Evolutionary conservation across 2,797 vertebrate genomes (phyloP), one percentile per base, ranked within the genome.

Genomic region (Astyanax mexicanus): DNA sequence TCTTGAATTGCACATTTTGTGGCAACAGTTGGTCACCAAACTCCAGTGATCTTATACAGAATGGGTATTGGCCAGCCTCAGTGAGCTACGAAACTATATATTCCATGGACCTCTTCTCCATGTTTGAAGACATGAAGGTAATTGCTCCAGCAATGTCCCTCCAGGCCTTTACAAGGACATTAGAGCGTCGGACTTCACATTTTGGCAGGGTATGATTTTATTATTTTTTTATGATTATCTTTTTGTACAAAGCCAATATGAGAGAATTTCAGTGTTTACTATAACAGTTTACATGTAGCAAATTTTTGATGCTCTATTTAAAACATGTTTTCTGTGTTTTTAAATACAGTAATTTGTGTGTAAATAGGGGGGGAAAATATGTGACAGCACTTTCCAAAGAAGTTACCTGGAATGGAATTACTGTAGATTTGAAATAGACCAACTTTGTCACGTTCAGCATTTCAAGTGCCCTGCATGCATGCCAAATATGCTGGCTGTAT

Each of bases 391-490:
- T 7, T 71, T 71, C 5, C 10, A 42, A 4, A 57, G 40, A 27
- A 32, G 21, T 13, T 71, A 57, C 58, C 6, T 55, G 1, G 51
- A 60, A 54, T 71, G 54, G 37, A 13, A 7, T 4, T 35, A 37
- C 37, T 32, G 17, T 25, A 6, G 8, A 19, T 54, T 6, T 69
- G 35, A 40, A 12, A 49, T 35, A 8, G 67, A 69, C 17, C 49
- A 69, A 13, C 1, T 69, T 23, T 49, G 37, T 44, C 21, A 32
- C 38, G 6, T 10, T 4, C 54, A 60, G 21, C 52, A 51, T 23
- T 71, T 71, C 44, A 37, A 27, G 37, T 71, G 54, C 25, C 51
- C 69, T 25, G 69, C 69, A 58, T 57, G 69, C 23, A 42, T 69
- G 37, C 23, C 54, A 45, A 35, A 71, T 13, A 71, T 60, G 69